Percentiles rank a stretch among this genome's conserved stretches.
phyloP scores from a whole-genome alignment of 2,888 invertebrate species.

The Dicranocentrus wangi region DNA sequence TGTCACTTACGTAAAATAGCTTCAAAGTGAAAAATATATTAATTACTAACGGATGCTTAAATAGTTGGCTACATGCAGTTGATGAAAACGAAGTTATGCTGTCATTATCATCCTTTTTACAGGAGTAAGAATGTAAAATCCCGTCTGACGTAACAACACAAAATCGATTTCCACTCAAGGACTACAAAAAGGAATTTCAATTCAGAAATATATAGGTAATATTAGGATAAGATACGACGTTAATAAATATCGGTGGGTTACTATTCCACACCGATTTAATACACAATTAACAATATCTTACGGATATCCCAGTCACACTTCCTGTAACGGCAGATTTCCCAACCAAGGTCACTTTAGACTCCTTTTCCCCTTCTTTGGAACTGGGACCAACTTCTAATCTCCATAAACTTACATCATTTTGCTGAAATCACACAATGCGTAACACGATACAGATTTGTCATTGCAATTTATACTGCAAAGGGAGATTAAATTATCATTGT shows the following conservation, averaged over 20 bases:
- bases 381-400: conserved; percentile 44
- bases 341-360: conserved; percentile 43
- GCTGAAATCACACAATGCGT: conserved; percentile 42
- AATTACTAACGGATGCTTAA: background rate
- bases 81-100: background rate
- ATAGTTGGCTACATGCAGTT: conserved; percentile 26
- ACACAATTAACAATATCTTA: conserved; percentile 40
- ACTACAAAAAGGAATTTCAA: conserved; percentile 23
- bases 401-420: conserved; percentile 67
- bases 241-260: too few relatives aligned
- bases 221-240: too few relatives aligned
- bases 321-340: conserved; percentile 43
- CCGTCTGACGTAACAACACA: conserved; percentile 47
- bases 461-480: too few relatives aligned
- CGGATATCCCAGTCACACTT: conserved; percentile 59
- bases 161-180: conserved; percentile 21
- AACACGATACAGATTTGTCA: background rate
- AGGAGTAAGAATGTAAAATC: conserved; percentile 22
- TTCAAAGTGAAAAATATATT: background rate
- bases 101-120: conserved; percentile 27
- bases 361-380: conserved; percentile 50
- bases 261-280: background rate
- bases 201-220: too few relatives aligned
- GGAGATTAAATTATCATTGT: too few relatives aligned
- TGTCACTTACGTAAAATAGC: too few relatives aligned